Percentiles rank a stretch among this genome's conserved stretches.
Conservation (phyloP, 2,888 invertebrate species). For the Galerucella pusilla region DNA sequence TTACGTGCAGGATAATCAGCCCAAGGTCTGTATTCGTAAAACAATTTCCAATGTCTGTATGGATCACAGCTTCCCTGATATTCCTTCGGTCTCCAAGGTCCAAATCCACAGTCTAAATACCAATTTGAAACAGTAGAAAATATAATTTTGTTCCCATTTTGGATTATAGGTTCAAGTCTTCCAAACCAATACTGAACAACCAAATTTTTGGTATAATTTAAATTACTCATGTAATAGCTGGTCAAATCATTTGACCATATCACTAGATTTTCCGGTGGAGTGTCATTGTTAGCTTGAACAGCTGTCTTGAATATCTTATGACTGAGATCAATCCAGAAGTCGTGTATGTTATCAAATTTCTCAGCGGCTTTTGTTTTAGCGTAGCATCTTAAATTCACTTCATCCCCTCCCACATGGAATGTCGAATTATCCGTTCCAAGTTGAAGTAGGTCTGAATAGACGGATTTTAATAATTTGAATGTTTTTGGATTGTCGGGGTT, state of each 20-base stretch:
- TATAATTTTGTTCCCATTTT: conserved; percentile 78
- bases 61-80: conserved; percentile 84
- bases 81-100: conserved; percentile 79
- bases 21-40: conserved; percentile 84
- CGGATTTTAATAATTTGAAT: conserved; percentile 74
- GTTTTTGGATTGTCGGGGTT: conserved; percentile 82
- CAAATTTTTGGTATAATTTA: conserved; percentile 61
- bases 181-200: conserved; percentile 85
- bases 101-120: conserved; percentile 89
- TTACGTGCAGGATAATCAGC: conserved; percentile 62
- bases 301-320: conserved; percentile 71
- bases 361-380: conserved; percentile 58
- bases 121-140: conserved; percentile 85
- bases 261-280: conserved; percentile 68
- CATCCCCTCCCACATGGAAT: conserved; percentile 83
- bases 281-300: conserved; percentile 69
- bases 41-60: conserved; percentile 85
- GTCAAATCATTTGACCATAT: conserved; percentile 83
- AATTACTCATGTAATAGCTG: conserved; percentile 56
- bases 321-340: conserved; percentile 79
- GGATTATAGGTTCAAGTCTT: conserved; percentile 75
- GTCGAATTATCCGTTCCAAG: conserved; percentile 80
- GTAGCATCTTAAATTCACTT: conserved; percentile 82
- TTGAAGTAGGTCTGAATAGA: conserved; percentile 79
- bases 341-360: conserved; percentile 72